phyloP scores from a whole-genome alignment of 2,797 vertebrate species.

The Myotis daubentonii region DNA sequence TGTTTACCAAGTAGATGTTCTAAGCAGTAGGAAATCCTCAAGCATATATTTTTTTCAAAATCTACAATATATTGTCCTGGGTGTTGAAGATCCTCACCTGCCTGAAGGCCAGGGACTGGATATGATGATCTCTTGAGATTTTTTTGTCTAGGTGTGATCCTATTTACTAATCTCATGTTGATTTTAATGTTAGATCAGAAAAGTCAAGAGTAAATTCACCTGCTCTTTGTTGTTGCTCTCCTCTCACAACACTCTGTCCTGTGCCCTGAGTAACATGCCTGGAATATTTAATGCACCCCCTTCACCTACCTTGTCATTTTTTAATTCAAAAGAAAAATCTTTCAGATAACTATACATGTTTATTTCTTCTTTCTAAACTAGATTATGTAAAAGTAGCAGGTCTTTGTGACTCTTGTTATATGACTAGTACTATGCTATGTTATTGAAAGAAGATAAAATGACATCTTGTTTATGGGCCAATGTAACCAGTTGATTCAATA shows the following conservation, averaged over 20 bases:
- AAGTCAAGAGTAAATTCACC: neutral
- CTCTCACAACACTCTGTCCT: neutral
- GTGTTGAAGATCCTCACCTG: neutral
- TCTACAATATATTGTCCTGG: neutral
- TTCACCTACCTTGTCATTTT: neutral
- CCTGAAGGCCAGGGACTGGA: neutral
- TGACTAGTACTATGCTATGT: neutral
- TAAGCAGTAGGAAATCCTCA: neutral
- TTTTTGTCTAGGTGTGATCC: neutral
- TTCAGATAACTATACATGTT: neutral
- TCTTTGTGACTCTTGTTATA: neutral
- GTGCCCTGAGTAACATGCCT: neutral
- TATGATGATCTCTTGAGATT: neutral
- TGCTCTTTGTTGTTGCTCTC: neutral
- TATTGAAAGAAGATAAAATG: neutral
- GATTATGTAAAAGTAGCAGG: neutral
- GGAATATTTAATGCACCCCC: neutral
- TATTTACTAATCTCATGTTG: neutral
- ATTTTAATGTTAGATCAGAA: neutral
- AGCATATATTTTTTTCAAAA: neutral
- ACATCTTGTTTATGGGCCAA: neutral
- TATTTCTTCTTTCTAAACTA: neutral
- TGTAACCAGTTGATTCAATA: neutral
- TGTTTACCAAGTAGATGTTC: neutral
- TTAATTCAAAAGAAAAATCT: neutral